phyloP scores from a whole-genome alignment of 2,113 vertebrate genomes.

The Mystacornis crossleyi region DNA sequence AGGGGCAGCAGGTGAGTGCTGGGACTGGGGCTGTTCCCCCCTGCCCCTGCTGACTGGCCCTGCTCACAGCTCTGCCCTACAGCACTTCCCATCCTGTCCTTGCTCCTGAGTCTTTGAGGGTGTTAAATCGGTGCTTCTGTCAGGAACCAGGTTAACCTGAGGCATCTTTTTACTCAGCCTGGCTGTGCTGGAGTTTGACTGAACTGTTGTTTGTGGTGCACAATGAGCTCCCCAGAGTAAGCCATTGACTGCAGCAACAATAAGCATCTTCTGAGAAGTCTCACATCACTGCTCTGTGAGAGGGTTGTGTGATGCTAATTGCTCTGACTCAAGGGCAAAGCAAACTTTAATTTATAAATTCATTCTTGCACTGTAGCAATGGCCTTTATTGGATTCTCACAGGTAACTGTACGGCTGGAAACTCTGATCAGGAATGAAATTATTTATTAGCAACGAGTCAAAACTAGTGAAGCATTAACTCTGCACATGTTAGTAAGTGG shows the following conservation, averaged over 20 bases:
- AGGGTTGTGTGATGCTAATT: background rate
- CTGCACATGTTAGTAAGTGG: background rate
- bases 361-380: background rate
- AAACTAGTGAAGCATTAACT: background rate
- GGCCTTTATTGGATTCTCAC: background rate
- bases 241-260: background rate
- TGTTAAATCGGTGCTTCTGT: background rate
- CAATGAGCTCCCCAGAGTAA: background rate
- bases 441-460: background rate
- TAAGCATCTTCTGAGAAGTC: background rate
- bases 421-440: background rate
- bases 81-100: background rate
- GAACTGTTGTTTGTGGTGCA: background rate
- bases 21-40: background rate
- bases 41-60: background rate
- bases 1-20: background rate
- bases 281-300: background rate
- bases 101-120: background rate
- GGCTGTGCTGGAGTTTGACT: background rate
- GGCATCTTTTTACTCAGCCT: background rate
- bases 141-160: background rate
- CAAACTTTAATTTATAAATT: constrained; percentile 23
- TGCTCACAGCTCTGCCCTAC: background rate
- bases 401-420: background rate
- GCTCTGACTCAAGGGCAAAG: constrained; percentile 25